Evolutionary conservation across 2,113 vertebrate species (phyloP).

Genomic region (Cacatua alba): DNA sequence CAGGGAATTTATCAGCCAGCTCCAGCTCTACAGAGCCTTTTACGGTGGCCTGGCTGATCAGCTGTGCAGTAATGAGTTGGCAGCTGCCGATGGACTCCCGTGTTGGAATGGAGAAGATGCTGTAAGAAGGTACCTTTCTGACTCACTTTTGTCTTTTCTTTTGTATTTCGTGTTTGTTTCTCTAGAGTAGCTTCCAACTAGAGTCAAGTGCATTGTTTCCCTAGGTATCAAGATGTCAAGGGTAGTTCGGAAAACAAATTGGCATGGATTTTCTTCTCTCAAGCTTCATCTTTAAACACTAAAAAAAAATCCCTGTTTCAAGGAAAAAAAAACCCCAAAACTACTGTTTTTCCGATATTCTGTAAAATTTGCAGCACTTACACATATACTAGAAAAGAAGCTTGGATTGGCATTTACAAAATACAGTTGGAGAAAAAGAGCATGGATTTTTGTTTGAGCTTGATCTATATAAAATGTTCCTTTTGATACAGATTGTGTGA

Average conservation of each 20-base stretch:
- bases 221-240: neutral
- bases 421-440: neutral
- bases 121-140: slow-evolving; percentile 78
- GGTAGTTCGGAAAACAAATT: neutral
- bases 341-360: neutral
- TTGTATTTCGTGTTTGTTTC: neutral
- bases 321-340: neutral
- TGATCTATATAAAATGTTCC: neutral
- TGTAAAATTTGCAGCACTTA: neutral
- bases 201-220: neutral
- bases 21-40: slow-evolving; percentile 78
- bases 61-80: slow-evolving; percentile 81
- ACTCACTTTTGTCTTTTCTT: neutral
- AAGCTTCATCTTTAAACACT: neutral
- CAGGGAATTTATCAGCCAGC: slow-evolving; percentile 84
- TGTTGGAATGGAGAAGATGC: slow-evolving; percentile 87
- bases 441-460: neutral
- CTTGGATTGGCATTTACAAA: neutral
- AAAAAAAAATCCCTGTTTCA: neutral
- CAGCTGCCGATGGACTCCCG: slow-evolving; percentile 71
- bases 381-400: neutral
- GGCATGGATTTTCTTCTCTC: neutral
- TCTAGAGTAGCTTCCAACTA: neutral
- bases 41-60: slow-evolving; percentile 83
- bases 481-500: neutral